Conservation (phyloP, 2,113 vertebrate species). For the Chaetodon auriga region DNA sequence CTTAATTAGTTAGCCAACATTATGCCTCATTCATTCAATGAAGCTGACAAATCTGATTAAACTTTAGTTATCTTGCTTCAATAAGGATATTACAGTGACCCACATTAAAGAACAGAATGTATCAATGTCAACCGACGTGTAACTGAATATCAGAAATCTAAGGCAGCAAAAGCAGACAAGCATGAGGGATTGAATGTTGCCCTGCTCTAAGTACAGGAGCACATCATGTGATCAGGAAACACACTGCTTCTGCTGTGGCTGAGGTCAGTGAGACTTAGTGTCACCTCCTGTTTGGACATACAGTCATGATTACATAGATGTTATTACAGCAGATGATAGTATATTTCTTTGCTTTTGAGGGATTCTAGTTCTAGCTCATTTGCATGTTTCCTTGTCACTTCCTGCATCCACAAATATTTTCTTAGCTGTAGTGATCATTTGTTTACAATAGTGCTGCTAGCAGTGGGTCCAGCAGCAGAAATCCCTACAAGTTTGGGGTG, state of each 20-base stretch:
- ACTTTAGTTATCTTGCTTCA: slow-evolving; percentile 23
- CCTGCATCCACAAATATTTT: neutral
- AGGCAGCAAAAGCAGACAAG: neutral
- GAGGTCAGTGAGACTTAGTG: neutral
- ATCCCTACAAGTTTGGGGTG: neutral
- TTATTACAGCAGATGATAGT: neutral
- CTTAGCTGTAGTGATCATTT: too few species aligned
- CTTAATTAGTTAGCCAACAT: neutral
- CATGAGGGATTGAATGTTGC: slow-evolving; percentile 29
- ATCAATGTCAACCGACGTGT: neutral
- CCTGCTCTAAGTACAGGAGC: neutral
- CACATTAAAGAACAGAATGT: slow-evolving; percentile 28
- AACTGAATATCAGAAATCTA: slow-evolving; percentile 4
- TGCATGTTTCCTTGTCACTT: neutral
- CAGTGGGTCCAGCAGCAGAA: neutral
- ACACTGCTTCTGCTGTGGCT: neutral
- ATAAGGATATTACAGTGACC: slow-evolving; percentile 58
- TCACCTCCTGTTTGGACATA: slow-evolving; percentile 4
- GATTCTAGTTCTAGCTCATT: neutral
- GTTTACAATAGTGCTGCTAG: too few species aligned
- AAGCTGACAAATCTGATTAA: slow-evolving; percentile 34
- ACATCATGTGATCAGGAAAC: slow-evolving; percentile 1
- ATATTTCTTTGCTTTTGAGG: neutral
- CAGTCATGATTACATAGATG: neutral
- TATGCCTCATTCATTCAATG: slow-evolving; percentile 2